These are phyloP conservation scores for Itoplectis maculator DNA, from an alignment of 2,888 invertebrate genomes.

Conservation along the genomic window DNA sequence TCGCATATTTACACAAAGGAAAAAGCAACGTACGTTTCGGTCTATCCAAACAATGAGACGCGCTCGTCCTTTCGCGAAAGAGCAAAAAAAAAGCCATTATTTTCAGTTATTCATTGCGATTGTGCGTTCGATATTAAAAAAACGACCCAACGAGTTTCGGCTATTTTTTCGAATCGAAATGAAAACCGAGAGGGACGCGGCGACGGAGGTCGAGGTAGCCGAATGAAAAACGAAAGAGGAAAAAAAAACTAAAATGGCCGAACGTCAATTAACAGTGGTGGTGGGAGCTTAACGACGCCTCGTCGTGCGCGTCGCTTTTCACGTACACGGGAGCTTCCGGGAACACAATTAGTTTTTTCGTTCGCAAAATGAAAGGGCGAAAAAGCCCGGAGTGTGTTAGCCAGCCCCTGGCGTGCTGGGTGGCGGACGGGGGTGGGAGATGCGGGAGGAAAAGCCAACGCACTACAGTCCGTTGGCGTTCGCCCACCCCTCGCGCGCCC, in stretches of 20 bases:
- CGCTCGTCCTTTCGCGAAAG: background rate
- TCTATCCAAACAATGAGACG: background rate
- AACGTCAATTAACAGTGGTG: conserved; percentile 54
- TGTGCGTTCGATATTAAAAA: conserved; percentile 26
- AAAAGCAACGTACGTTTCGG: background rate
- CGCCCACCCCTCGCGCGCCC: conserved; percentile 23
- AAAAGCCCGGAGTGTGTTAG: conserved; percentile 56
- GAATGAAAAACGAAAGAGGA: conserved; percentile 17
- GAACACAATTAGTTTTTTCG: conserved; percentile 75
- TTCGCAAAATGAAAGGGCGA: conserved; percentile 73
- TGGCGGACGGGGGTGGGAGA: background rate
- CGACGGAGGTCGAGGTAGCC: background rate
- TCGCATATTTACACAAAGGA: no score
- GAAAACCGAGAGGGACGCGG: conserved; percentile 17
- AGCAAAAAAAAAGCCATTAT: background rate
- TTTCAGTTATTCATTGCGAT: conserved; percentile 1
- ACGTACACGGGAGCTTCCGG: conserved; percentile 64
- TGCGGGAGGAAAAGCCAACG: conserved; percentile 34
- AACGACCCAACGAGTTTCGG: conserved; percentile 44
- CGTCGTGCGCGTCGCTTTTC: conserved; percentile 58
- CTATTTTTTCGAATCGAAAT: conserved; percentile 49
- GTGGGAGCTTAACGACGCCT: conserved; percentile 56
- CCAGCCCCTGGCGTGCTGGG: conserved; percentile 16
- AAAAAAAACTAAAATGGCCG: conserved; percentile 44
- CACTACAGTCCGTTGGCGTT: conserved; percentile 24